Base-by-base conservation (phyloP, 2,797 vertebrate species). In the Liparis tanakae region DNA sequence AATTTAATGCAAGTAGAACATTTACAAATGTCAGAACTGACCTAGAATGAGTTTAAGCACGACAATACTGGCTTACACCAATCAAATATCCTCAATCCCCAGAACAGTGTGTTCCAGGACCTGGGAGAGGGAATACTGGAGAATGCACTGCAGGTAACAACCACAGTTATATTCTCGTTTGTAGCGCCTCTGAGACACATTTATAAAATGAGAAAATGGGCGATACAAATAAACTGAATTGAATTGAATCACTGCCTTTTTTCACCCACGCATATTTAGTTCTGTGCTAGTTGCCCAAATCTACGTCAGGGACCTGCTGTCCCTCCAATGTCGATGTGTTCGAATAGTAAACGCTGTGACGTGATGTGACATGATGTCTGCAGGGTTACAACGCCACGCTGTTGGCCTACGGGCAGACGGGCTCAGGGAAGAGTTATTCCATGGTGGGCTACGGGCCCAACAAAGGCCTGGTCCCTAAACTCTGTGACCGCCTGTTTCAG, bases 371-470 rank as follows among this genome's bases (percentile, higher is more conserved):
- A 64, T 55, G 0, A 30, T 66, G 33, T 67, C 10, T 74, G 76
- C 91, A 94, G 90, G 96, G 96, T n/a, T 97, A 95, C 78, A 96
- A 96, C 1, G 92, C 95, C 60, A 95, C 95, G 0, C 91, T 97
- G 71, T 61, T 97, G 75, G 95, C 94, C 0, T 95, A 96, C 0
- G 96, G 96, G 10, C 96, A 97, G 88, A 95, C 94, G 0, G 94
- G 96, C 50, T 96, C 95, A 0, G 96, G 95, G 54, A 96, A 98
- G 89, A 97, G 96, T 82, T 97, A 95, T 85, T 96, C 91, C 0
- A 96, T 96, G 96, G 87, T 95, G 6, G 95, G 96, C 13, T 94
- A 94, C 1, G 93, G 94, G 4, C 87, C 95, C 0, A 96, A 97
- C 85, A 96, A 96, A 83, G 96, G 96, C 15, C 90, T 96, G 58